Percentiles rank a stretch among this genome's conserved stretches.
Conservation (phyloP, 2,888 invertebrate species). For the Noctua janthina region DNA sequence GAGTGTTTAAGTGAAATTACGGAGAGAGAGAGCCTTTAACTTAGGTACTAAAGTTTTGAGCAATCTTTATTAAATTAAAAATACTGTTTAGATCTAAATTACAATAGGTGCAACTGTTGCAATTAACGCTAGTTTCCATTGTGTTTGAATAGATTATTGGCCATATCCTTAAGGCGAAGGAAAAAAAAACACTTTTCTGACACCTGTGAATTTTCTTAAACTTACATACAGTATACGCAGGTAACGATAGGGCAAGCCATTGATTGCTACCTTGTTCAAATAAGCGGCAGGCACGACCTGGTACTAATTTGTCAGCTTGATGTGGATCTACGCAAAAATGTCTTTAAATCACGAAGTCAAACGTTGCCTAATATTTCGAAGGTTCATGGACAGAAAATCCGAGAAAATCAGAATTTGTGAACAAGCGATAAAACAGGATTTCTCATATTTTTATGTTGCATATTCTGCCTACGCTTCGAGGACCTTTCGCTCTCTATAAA, state of each 20-base stretch:
- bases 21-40: not conserved
- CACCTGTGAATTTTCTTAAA: conserved; percentile 1
- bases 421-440: not conserved
- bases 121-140: not conserved
- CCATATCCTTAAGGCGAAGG: not conserved
- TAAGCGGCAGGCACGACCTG: conserved; percentile 52
- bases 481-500: not conserved
- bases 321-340: conserved; percentile 27
- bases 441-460: not conserved
- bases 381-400: not conserved
- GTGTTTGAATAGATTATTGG: not conserved
- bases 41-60: not conserved
- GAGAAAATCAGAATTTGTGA: not conserved
- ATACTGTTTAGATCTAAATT: not conserved
- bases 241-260: conserved; percentile 10
- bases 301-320: conserved; percentile 40
- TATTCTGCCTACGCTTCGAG: not conserved
- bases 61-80: not conserved
- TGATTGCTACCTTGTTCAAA: conserved; percentile 24
- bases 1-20: not conserved
- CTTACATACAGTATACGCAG: not conserved
- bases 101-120: not conserved
- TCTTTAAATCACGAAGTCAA: conserved; percentile 9
- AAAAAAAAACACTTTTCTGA: not conserved
- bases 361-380: not conserved